Base-by-base conservation (phyloP, 2,888 invertebrate genomes). In the Machimus atricapillus region DNA sequence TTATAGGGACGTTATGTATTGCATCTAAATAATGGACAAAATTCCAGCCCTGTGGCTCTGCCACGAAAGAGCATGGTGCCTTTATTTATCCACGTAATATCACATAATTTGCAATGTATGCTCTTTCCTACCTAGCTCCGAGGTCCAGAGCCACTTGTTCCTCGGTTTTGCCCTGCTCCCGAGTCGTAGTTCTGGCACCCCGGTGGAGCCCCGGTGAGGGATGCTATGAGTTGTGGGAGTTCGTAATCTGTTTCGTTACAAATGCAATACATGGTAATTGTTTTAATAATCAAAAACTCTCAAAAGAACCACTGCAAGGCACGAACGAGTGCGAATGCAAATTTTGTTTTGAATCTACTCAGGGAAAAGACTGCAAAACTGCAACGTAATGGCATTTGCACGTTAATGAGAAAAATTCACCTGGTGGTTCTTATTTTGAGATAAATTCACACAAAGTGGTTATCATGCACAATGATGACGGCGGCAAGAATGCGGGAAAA, bases 1-100 rank as follows among this genome's bases (percentile, higher is more conserved):
- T 58, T 58, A 58, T 82, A 82, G 58, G 66, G 82, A 31, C 56
- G 82, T 34, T 82, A 82, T 23, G 58, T 82, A 82, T 58, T 82
- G 82, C 82, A 82, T 66, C 82, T 82, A 82, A 82, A 82, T 82
- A 82, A 82, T 82, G 37, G 82, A 82, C 58, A 82, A 82, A 66
- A 16, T 16, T 82, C 37, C 37, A 19, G n/a, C 58, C 82, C 82
- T 37, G 23, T 12, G 40, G 82, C 66, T 19, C 5, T 37, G 76
- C 76, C 76, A 40, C 58, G 8, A 82, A 46, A 46, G 40, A 37
- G 14, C 23, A 82, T 37, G 40, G 82, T 82, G 82, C 27, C 58
- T 66, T 58, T 82, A 82, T 58, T 82, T 82, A 58, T 58, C 56
- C 58, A 31, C 66, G 82, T 82, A 82, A 82, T 82, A 82, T 58